Base-by-base conservation (phyloP, 2,113 vertebrate species). In the Pipra filicauda region DNA sequence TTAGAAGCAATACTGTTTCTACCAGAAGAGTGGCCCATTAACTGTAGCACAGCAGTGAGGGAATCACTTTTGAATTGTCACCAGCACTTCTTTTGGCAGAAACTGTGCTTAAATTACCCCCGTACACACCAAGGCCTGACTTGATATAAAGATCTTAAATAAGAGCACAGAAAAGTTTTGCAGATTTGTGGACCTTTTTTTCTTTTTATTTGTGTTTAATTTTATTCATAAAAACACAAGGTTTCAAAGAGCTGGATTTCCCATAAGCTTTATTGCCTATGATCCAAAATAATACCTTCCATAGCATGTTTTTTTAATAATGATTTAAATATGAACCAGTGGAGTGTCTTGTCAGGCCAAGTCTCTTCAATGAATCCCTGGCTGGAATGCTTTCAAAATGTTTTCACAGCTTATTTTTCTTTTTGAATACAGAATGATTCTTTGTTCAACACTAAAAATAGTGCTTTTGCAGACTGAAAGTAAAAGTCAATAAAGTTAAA, bases 21-120 rank as follows among this genome's bases (percentile, higher is more conserved):
- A 30, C 94, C 89, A 70, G 71, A 89, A 80, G 84, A 92, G 39
- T 48, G 24, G 57, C 24, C 78, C 52, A 91, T 86, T 95, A 86
- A 62, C 48, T 52, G 26, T 30, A 89, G 43, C 75, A 72, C 69
- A 76, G 65, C 59, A 94, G 48, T 76, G 57, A 93, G 57, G 71
- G 49, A 90, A 96, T 71, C 81, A 86, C 73, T 84, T 88, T 74
- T 89, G 64, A 97, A 91, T 85, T 92, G 43, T 70, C 55, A 72
- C 64, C 67, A 95, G 12, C 54, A 61, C 9, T 75, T 80, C 35
- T 76, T 87, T 91, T 72, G 19, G 52, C 48, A 89, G 58, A 59
- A 89, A 89, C 19, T 51, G 30, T 48, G 37, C 58, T 89, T 89
- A 85, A 89, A 96, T 89, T 77, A 91, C 37, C 62, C 23, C 37